phyloP scores from a whole-genome alignment of 1,140 invertebrate species.

The Dinothrombium tinctorium region DNA sequence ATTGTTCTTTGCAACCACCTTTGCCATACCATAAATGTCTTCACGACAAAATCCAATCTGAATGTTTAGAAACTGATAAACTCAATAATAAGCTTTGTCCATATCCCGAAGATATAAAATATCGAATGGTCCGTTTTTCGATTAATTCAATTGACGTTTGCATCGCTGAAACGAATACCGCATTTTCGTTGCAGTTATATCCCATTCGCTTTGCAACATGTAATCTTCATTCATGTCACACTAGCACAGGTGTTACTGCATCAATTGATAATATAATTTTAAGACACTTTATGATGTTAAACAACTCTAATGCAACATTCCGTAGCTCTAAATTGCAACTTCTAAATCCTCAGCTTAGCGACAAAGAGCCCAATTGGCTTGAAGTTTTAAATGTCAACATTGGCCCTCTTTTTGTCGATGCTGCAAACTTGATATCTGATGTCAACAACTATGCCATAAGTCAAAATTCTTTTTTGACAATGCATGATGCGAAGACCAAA shows the following conservation, averaged over 20 bases:
- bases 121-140: slow-evolving; percentile 67
- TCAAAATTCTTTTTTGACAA: slow-evolving; percentile 40
- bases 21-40: slow-evolving; percentile 53
- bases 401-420: slow-evolving; percentile 73
- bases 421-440: slow-evolving; percentile 37
- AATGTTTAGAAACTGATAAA: slow-evolving; percentile 38
- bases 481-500: slow-evolving; percentile 65
- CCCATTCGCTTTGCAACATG: slow-evolving; percentile 68
- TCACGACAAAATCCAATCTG: slow-evolving; percentile 47
- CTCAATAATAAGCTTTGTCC: slow-evolving; percentile 46
- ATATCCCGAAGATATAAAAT: slow-evolving; percentile 72
- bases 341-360: slow-evolving; percentile 10
- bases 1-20: slow-evolving; percentile 60
- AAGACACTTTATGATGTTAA: slow-evolving; percentile 29
- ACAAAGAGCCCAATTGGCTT: slow-evolving; percentile 36
- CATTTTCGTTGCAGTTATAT: slow-evolving; percentile 52
- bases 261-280: slow-evolving; percentile 51
- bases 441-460: slow-evolving; percentile 12
- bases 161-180: slow-evolving; percentile 63
- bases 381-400: slow-evolving; percentile 72
- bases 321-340: slow-evolving; percentile 14
- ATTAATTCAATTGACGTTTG: slow-evolving; percentile 76
- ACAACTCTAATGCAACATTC: slow-evolving; percentile 14
- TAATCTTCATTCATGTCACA: slow-evolving; percentile 73
- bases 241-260: slow-evolving; percentile 65